phyloP scores from a whole-genome alignment of 2,888 invertebrate genomes.

The Leptarthrus brevirostris region DNA sequence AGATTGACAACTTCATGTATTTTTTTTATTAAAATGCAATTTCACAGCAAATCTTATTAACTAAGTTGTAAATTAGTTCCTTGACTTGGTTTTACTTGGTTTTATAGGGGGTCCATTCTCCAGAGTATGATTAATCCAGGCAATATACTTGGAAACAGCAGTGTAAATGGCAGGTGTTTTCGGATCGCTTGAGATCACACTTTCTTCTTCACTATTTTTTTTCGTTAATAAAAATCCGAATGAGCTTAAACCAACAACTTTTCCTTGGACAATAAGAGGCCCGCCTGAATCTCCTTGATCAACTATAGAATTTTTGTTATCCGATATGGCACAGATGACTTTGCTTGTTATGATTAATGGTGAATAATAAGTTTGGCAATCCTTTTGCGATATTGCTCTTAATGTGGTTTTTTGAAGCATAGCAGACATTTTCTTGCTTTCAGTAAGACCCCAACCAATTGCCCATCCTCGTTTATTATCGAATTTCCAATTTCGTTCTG shows the following conservation, averaged over 20 bases:
- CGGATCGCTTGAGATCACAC: no score
- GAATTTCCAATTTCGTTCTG: not conserved
- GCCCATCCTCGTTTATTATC: not conserved
- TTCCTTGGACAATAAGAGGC: conserved; percentile 8
- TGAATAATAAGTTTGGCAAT: not conserved
- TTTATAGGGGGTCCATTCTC: no score
- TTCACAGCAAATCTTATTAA: no score
- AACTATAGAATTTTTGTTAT: not conserved
- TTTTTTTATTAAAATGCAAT: no score
- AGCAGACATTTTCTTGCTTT: not conserved
- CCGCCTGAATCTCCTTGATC: conserved; percentile 21
- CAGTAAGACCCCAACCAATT: not conserved
- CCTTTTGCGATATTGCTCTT: not conserved
- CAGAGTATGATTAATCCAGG: no score
- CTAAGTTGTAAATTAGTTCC: no score
- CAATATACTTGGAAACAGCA: no score
- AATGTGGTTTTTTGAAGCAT: conserved; percentile 11
- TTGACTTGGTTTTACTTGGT: no score
- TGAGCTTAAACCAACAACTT: conserved; percentile 15
- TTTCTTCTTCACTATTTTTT: no score
- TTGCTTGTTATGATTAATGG: not conserved
- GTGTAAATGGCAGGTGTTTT: no score
- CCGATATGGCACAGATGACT: not conserved
- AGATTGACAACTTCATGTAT: no score
- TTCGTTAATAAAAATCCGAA: no score